phyloP scores from a whole-genome alignment of 2,113 vertebrate genomes.

The Scatophagus argus region DNA sequence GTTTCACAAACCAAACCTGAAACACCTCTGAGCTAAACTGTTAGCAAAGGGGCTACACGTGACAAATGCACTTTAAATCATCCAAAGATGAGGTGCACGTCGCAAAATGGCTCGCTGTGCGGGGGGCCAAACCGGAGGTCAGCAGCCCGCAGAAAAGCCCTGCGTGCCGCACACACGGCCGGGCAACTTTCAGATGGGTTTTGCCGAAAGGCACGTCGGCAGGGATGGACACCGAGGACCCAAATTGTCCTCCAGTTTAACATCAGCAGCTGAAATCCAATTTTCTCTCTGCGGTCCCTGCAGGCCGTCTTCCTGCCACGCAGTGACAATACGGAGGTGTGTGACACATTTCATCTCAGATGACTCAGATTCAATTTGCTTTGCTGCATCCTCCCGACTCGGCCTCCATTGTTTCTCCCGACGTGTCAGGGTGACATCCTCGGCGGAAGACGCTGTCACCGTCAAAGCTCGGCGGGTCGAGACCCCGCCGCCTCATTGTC shows the following conservation, averaged over 20 bases:
- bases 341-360: constrained; percentile 48
- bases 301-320: background rate
- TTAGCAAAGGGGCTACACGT: too few species aligned
- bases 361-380: constrained; percentile 57
- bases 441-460: constrained; percentile 69
- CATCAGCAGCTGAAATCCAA: constrained; percentile 42
- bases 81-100: too few species aligned
- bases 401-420: constrained; percentile 66
- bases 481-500: constrained; percentile 66
- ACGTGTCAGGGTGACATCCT: constrained; percentile 60
- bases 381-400: constrained; percentile 41
- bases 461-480: constrained; percentile 53
- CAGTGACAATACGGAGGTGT: constrained; percentile 44
- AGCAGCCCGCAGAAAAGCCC: too few species aligned
- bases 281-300: constrained; percentile 29
- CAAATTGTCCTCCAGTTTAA: constrained; percentile 22
- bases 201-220: background rate
- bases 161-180: too few species aligned
- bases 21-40: too few species aligned
- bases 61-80: too few species aligned
- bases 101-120: too few species aligned
- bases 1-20: background rate
- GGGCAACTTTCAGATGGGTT: too few species aligned
- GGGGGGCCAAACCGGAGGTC: too few species aligned
- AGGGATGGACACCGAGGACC: constrained; percentile 14